phyloP scores from a whole-genome alignment of 2,113 vertebrate genomes.

The Gavia stellata region DNA sequence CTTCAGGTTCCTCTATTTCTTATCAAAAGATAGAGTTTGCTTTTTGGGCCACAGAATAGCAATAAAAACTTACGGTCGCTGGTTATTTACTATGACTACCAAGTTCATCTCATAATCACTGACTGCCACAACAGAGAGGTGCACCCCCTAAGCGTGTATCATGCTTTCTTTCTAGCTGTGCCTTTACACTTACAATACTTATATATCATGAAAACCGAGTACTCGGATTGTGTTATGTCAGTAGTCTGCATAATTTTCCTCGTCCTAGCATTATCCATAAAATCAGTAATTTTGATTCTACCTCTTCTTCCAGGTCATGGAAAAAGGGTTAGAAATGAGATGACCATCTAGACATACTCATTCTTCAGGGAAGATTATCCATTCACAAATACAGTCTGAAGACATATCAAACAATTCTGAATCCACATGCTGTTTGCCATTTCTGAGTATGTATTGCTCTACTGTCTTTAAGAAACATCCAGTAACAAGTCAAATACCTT shows the following conservation, averaged over 20 bases:
- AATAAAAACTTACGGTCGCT: not conserved
- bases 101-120: not conserved
- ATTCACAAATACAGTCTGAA: not conserved
- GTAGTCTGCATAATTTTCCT: not conserved
- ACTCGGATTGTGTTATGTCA: not conserved
- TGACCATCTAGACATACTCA: not conserved
- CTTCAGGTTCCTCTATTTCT: not conserved
- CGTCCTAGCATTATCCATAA: not conserved
- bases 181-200: not conserved
- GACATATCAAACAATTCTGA: not conserved
- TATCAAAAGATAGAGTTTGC: not conserved
- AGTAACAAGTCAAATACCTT: not conserved
- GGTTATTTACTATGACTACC: not conserved
- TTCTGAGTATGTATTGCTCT: not conserved
- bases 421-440: not conserved
- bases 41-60: not conserved
- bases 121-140: not conserved
- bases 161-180: not conserved
- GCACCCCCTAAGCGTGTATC: accelerated
- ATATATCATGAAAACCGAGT: not conserved
- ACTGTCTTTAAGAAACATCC: not conserved
- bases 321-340: not conserved
- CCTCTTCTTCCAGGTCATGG: not conserved
- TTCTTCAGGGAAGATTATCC: not conserved
- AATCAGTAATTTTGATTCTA: not conserved